phyloP scores from a whole-genome alignment of 2,797 vertebrate genomes.

The Nyctibius grandis region DNA sequence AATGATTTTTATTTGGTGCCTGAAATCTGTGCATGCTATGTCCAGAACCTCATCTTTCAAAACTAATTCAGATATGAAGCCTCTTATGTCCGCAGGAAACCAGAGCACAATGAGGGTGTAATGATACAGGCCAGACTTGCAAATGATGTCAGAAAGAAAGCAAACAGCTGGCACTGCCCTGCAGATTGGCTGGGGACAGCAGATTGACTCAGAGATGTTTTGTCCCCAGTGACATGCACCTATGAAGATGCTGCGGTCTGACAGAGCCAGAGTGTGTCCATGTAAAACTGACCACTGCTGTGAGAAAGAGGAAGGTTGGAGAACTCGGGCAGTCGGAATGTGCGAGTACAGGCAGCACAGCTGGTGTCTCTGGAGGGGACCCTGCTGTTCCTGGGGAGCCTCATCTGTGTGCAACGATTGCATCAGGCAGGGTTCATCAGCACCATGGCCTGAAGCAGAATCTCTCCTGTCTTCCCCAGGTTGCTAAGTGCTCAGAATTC shows the following conservation, averaged over 20 bases:
- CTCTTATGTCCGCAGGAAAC: not conserved
- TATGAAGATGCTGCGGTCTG: not conserved
- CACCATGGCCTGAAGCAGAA: not conserved
- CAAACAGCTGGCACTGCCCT: not conserved
- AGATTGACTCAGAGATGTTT: too few relatives aligned
- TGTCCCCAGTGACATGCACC: not conserved
- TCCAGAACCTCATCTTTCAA: not conserved
- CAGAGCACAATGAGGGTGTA: not conserved
- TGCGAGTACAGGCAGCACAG: not conserved
- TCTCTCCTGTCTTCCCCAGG: not conserved
- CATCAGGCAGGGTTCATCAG: not conserved
- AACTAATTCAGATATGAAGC: not conserved
- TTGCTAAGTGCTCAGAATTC: not conserved
- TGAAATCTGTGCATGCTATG: not conserved
- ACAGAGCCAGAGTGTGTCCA: not conserved
- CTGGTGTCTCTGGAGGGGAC: too few relatives aligned
- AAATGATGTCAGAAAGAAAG: not conserved
- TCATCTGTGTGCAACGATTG: not conserved
- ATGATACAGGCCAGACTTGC: not conserved
- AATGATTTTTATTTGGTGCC: not conserved
- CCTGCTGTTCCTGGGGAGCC: not conserved
- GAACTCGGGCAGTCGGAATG: rapidly evolving
- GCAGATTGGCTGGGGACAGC: not conserved
- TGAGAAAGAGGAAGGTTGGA: not conserved
- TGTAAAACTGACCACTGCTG: not conserved